phyloP scores from a whole-genome alignment of 2,888 invertebrate species.

The Scaeva pyrastri region DNA sequence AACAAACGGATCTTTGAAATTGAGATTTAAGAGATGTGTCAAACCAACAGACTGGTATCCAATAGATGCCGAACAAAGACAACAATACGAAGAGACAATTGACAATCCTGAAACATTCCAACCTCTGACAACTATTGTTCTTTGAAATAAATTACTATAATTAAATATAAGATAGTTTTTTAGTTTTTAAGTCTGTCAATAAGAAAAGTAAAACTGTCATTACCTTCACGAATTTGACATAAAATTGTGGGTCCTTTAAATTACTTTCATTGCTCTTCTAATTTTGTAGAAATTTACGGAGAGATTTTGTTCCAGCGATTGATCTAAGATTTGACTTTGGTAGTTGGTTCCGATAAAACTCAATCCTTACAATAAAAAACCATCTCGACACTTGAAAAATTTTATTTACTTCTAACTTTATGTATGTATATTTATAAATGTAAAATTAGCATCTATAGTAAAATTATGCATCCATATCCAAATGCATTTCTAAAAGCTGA shows the following conservation, averaged over 20 bases:
- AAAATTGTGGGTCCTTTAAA: too few species aligned
- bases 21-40: conserved; percentile 67
- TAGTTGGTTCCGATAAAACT: too few species aligned
- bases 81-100: conserved; percentile 70
- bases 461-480: conserved; percentile 67
- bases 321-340: too few species aligned
- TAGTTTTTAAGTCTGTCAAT: too few species aligned
- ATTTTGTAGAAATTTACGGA: too few species aligned
- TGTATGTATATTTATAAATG: conserved; percentile 36
- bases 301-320: too few species aligned
- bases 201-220: too few species aligned
- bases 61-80: conserved; percentile 62
- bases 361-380: neutral
- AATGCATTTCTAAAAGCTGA: conserved; percentile 70
- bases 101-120: conserved; percentile 44
- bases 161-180: too few species aligned
- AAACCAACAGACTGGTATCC: conserved; percentile 77
- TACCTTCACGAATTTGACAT: too few species aligned
- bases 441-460: conserved; percentile 31
- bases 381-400: conserved; percentile 10
- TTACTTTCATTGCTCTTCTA: too few species aligned
- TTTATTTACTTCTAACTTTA: conserved; percentile 16
- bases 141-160: conserved; percentile 17
- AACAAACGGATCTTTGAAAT: conserved; percentile 58
- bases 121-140: conserved; percentile 44